A percentile compares a stretch with the other conserved stretches of the same genome.
Evolutionary conservation across 2,888 invertebrate species (phyloP).

Genomic region (Holacanthella duospinosa): DNA sequence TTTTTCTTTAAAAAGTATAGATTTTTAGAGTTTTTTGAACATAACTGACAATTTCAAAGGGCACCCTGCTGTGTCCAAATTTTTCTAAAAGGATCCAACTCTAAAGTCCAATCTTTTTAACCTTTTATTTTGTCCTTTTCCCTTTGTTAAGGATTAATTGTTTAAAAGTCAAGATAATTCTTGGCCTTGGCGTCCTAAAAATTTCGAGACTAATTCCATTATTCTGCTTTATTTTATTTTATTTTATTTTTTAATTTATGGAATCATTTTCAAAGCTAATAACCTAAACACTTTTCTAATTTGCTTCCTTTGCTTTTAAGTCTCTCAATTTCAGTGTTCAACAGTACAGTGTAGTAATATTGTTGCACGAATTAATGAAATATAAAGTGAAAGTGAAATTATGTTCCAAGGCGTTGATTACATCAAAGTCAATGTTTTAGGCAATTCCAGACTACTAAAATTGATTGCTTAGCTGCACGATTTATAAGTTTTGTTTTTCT

Average conservation of each 20-base stretch:
- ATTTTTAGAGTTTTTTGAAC: not conserved
- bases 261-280: too few species aligned
- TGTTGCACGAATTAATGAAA: too few species aligned
- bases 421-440: too few species aligned
- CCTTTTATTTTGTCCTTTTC: not conserved
- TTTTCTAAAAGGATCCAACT: not conserved
- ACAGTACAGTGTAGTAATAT: too few species aligned
- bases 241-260: too few species aligned
- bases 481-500: too few species aligned
- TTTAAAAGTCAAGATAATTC: slow-evolving; percentile 3
- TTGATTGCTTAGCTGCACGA: too few species aligned
- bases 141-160: slow-evolving; percentile 4
- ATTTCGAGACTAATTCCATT: not conserved
- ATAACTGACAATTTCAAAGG: slow-evolving; percentile 1
- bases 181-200: not conserved
- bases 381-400: not conserved
- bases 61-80: slow-evolving; percentile 1
- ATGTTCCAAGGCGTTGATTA: too few species aligned
- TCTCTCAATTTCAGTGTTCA: too few species aligned
- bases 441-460: too few species aligned
- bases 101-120: not conserved
- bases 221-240: not conserved
- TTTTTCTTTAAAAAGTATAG: not conserved
- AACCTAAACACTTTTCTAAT: too few species aligned
- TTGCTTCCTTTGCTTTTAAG: too few species aligned